These are phyloP conservation scores for Trogon surrucura DNA, from an alignment of 2,113 vertebrate genomes.

Conservation along the genomic window DNA sequence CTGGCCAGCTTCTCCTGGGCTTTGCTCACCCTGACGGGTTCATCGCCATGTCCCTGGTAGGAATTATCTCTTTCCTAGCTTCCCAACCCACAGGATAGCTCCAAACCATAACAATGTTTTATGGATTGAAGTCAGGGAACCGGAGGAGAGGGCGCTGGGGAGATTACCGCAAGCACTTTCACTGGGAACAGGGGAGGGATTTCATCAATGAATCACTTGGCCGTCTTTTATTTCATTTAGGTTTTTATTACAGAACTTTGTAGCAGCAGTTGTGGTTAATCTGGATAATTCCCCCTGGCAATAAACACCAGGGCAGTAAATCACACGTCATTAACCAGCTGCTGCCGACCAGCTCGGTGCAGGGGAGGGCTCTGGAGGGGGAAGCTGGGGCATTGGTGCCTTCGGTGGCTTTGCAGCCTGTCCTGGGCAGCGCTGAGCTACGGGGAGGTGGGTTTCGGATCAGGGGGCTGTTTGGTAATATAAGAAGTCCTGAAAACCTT, in stretches of 20 bases:
- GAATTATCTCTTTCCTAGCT: neutral
- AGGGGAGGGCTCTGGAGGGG: neutral
- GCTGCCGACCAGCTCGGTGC: neutral
- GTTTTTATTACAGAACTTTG: neutral
- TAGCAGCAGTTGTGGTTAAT: conserved; percentile 17
- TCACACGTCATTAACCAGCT: neutral
- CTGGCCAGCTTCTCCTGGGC: neutral
- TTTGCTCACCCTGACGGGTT: neutral
- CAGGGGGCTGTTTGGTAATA: neutral
- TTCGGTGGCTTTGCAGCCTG: neutral
- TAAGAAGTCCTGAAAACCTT: neutral
- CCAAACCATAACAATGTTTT: neutral
- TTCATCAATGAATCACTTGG: neutral
- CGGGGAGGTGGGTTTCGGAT: neutral
- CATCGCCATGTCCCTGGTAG: neutral
- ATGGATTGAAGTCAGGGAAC: neutral
- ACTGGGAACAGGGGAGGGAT: neutral
- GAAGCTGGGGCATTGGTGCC: rapidly evolving
- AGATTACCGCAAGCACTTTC: neutral
- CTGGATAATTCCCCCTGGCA: neutral
- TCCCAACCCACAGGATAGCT: neutral
- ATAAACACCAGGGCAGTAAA: neutral
- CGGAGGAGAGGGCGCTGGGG: neutral
- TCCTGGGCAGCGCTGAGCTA: neutral
- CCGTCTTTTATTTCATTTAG: neutral